A percentile compares a stretch with the other conserved stretches of the same genome.
These are phyloP conservation scores for Xylophagus ater DNA, from an alignment of 2,888 invertebrate genomes.

Conservation along the genomic window DNA sequence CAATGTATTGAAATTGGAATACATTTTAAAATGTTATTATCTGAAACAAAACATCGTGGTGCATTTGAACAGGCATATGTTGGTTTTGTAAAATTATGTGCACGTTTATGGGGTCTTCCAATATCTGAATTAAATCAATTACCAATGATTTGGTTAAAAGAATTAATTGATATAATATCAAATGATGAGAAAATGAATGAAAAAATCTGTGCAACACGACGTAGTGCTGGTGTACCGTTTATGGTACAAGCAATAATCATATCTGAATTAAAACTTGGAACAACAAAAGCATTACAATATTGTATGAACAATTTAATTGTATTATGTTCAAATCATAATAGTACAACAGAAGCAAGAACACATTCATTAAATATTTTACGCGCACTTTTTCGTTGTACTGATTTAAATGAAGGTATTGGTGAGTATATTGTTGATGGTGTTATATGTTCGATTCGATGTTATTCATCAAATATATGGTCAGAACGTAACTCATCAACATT, in stretches of 20 bases:
- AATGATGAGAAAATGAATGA: slow-evolving; percentile 32
- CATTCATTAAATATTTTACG: slow-evolving; percentile 83
- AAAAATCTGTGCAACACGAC: slow-evolving; percentile 66
- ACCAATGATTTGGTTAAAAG: slow-evolving; percentile 54
- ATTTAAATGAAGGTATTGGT: slow-evolving; percentile 59
- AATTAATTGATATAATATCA: slow-evolving; percentile 46
- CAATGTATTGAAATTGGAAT: slow-evolving; percentile 51
- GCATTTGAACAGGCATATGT: slow-evolving; percentile 95
- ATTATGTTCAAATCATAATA: slow-evolving; percentile 23
- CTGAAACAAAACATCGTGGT: slow-evolving; percentile 81
- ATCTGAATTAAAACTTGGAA: slow-evolving; percentile 55
- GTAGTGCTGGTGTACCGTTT: slow-evolving; percentile 91
- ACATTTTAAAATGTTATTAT: slow-evolving; percentile 54
- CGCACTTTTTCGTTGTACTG: slow-evolving; percentile 64
- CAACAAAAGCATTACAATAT: slow-evolving; percentile 45
- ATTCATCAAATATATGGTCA: slow-evolving; percentile 64
- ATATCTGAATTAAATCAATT: slow-evolving; percentile 42
- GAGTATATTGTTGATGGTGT: slow-evolving; percentile 60
- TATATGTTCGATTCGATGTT: slow-evolving; percentile 59
- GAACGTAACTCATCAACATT: slow-evolving; percentile 79
- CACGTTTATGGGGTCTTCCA: slow-evolving; percentile 45
- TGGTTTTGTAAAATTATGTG: slow-evolving; percentile 69
- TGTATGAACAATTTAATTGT: slow-evolving; percentile 47
- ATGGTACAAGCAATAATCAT: slow-evolving; percentile 70
- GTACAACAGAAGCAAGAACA: slow-evolving; percentile 44